phyloP scores from a whole-genome alignment of 2,797 vertebrate genomes.

The Syncerus caffer region DNA sequence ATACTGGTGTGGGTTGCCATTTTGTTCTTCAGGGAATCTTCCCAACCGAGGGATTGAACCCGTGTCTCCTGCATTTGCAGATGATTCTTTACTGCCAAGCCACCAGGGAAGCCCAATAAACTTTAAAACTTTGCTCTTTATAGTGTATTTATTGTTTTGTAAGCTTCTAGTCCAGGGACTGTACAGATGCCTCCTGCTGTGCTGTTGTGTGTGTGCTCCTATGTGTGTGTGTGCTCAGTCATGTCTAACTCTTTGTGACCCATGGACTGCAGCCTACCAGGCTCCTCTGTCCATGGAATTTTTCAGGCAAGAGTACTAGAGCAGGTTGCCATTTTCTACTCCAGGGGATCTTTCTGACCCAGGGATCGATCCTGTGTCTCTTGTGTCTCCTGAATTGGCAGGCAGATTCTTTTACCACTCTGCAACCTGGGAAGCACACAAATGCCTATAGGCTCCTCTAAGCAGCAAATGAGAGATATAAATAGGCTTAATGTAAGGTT shows the following conservation, averaged over 20 bases:
- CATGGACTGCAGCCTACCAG: neutral
- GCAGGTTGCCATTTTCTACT: neutral
- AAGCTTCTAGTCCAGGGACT: neutral
- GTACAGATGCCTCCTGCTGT: neutral
- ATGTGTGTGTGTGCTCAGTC: neutral
- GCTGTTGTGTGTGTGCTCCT: neutral
- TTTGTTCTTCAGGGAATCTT: neutral
- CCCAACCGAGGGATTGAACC: neutral
- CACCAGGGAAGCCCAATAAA: neutral
- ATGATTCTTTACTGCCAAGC: neutral
- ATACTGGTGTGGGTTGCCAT: neutral
- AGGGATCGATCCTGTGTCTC: neutral
- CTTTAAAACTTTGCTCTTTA: neutral
- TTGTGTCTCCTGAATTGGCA: neutral
- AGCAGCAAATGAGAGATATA: neutral
- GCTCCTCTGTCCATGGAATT: neutral
- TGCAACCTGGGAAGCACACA: neutral
- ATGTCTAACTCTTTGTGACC: neutral
- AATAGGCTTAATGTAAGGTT: neutral
- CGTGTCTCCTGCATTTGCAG: neutral
- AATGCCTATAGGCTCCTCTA: neutral
- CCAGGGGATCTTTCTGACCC: neutral
- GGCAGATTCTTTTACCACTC: neutral
- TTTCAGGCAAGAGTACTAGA: neutral
- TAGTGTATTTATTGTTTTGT: neutral